Evolutionary conservation across 2,888 invertebrate genomes (phyloP).

Genomic region (Apotomis capreana): DNA sequence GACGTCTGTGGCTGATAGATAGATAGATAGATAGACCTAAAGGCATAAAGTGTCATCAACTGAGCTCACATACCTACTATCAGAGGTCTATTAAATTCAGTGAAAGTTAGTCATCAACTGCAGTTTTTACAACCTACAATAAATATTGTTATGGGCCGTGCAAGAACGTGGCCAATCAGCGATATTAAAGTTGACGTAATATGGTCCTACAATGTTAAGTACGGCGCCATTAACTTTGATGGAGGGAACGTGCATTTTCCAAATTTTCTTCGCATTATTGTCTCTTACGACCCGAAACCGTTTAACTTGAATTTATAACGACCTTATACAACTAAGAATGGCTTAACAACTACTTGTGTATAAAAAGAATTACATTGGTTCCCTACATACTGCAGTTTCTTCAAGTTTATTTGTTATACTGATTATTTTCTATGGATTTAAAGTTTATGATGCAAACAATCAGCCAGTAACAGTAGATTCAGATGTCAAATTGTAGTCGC

Average conservation of each 20-base stretch:
- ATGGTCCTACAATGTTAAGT: slow-evolving; percentile 17
- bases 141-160: slow-evolving; percentile 25
- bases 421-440: too few relatives aligned
- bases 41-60: too few relatives aligned
- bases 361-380: too few relatives aligned
- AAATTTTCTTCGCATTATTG: background rate
- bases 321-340: background rate
- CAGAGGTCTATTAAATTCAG: background rate
- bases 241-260: slow-evolving; percentile 7
- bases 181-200: slow-evolving; percentile 15
- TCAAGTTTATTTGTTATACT: too few relatives aligned
- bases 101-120: slow-evolving; percentile 27
- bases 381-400: too few relatives aligned
- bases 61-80: background rate
- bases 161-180: slow-evolving; percentile 18
- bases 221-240: slow-evolving; percentile 23
- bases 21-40: too few relatives aligned
- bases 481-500: too few relatives aligned
- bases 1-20: too few relatives aligned
- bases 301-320: background rate
- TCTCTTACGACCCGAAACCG: background rate
- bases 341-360: too few relatives aligned
- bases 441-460: too few relatives aligned
- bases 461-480: too few relatives aligned
- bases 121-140: slow-evolving; percentile 1